Conservation (phyloP, 2,888 invertebrate genomes). For the Diabrotica balteata region DNA sequence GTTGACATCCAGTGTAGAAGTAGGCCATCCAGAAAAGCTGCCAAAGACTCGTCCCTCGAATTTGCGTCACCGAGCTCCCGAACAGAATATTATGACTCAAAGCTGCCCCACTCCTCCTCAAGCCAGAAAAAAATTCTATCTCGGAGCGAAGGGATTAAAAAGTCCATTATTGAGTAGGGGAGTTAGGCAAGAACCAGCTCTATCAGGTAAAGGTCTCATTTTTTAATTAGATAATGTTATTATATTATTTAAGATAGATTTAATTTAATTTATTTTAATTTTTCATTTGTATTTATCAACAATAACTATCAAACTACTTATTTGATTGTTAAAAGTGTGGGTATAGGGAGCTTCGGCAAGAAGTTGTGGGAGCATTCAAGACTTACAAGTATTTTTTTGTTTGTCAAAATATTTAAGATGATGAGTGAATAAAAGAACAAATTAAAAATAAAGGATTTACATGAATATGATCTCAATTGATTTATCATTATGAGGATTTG, state of each 20-base stretch:
- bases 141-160: constrained; percentile 80
- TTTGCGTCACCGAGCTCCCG: constrained; percentile 50
- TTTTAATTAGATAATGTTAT: constrained; percentile 5
- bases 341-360: no score
- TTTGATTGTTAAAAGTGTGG: no score
- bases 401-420: no score
- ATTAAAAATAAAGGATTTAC: no score
- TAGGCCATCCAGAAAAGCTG: constrained; percentile 65
- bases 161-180: constrained; percentile 75
- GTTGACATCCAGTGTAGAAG: constrained; percentile 47
- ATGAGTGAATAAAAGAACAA: no score
- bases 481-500: no score
- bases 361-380: no score
- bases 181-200: constrained; percentile 65
- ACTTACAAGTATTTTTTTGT: no score
- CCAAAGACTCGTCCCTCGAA: constrained; percentile 69
- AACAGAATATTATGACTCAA: constrained; percentile 68
- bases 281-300: not conserved
- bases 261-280: not conserved
- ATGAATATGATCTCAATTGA: no score
- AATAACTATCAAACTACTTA: no score
- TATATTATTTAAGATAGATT: not conserved
- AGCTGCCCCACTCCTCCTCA: constrained; percentile 86
- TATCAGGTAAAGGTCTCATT: constrained; percentile 67
- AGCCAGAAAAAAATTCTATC: constrained; percentile 78